Evolutionary conservation across 2,113 vertebrate species (phyloP), one percentile per base, ranked within the genome.

Genomic region (Triplophysa rosa): DNA sequence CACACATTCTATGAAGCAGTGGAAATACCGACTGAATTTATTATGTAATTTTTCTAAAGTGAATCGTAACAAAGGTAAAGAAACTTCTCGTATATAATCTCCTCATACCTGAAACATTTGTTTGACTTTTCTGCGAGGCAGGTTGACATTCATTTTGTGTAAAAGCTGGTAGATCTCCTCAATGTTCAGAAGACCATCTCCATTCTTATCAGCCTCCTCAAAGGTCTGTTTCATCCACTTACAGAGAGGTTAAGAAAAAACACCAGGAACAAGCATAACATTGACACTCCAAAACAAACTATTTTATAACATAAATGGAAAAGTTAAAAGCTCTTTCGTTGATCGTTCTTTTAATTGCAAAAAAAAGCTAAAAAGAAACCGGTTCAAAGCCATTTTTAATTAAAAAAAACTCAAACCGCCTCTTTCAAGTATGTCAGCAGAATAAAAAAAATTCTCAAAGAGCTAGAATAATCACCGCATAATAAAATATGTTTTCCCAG

Each of bases 141-240:
- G 89, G 84, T 95, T 98, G n/a, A 99, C 97, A 6, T 99, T 99
- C 26, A 99, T 91, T 84, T 98, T 99, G 79, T 97, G 97, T 89
- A 98, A 96, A 84, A 99, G 80, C 83, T 99, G 97, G 87, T 97
- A 95, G 86, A 99, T 97, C 89, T 99, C 98, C 54, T 98, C 98
- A 1, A 99, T 98, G 85, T 95, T 98, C 81, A 99, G 86, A 37
- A 97, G 88, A 3, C 98, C 98, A 0, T 99, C 98, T 0, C 98
- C 96, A 1, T 99, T 99, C 89, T 96, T 98, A 88, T 99, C 98
- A 0, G 98, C 98, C 84, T 98, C 97, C 88, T 98, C 93, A 64
- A 99, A 99, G 1, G 97, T 99, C 89, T 98, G 97, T 80, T 97
- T 98, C 90, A 99, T 95, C 97, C 97, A 99, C 71, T 89, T 98